phyloP scores from a whole-genome alignment of 2,113 vertebrate genomes.

The Piaya cayana region DNA sequence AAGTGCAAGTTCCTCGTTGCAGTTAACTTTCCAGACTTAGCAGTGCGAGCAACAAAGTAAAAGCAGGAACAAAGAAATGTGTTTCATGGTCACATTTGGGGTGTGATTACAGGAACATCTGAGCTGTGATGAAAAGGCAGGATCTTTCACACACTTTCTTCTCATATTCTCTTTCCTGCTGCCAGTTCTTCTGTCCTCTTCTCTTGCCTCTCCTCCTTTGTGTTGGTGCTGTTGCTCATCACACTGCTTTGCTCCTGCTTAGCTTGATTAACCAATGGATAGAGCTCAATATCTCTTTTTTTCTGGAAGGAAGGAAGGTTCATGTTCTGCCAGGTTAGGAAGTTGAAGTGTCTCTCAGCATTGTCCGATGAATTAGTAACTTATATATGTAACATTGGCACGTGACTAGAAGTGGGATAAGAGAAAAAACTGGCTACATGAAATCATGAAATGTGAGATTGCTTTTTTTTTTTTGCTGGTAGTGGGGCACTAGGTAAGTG shows the following conservation, averaged over 20 bases:
- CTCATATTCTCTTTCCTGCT: not conserved
- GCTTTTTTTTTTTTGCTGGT: not conserved
- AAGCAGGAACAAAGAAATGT: not conserved
- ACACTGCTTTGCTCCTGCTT: not conserved
- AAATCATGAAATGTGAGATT: not conserved
- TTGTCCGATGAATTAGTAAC: fast-evolving
- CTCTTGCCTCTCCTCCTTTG: not conserved
- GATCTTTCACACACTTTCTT: not conserved
- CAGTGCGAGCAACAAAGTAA: not conserved
- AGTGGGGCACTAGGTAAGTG: not conserved
- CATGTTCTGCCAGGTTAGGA: not conserved
- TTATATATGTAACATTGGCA: not conserved
- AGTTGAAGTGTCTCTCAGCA: not conserved
- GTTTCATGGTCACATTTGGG: not conserved
- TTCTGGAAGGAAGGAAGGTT: not conserved
- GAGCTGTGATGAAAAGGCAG: not conserved
- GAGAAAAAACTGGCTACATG: too few species aligned
- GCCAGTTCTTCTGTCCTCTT: not conserved
- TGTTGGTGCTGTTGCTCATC: not conserved
- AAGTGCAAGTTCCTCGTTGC: fast-evolving
- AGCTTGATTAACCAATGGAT: not conserved
- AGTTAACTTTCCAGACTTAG: not conserved
- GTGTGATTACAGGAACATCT: not conserved
- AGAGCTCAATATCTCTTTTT: not conserved
- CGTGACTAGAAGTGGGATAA: not conserved